Percentiles rank a stretch among this genome's conserved stretches.
Evolutionary conservation across 2,113 vertebrate species (phyloP).

Genomic region (Clarias magur): DNA sequence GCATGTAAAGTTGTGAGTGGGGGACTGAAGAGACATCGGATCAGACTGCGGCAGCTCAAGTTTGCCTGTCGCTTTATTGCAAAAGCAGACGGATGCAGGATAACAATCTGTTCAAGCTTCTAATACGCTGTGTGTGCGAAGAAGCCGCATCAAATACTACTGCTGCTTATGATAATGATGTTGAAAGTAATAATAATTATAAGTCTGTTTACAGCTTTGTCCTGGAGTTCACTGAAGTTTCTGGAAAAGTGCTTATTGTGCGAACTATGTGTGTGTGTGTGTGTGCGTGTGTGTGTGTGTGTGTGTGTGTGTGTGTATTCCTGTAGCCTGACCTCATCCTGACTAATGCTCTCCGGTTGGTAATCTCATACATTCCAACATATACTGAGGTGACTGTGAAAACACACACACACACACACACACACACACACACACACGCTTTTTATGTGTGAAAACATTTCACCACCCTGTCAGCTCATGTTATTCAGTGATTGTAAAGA

Average conservation of each 20-base stretch:
- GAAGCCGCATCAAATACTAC: neutral
- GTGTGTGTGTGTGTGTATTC: neutral
- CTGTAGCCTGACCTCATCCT: constrained; percentile 1
- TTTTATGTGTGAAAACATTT: neutral
- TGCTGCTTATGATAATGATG: neutral
- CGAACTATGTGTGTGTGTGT: neutral
- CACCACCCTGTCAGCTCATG: neutral
- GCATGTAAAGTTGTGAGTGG: neutral
- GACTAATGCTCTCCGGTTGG: neutral
- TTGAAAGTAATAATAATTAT: neutral
- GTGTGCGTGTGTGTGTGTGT: neutral
- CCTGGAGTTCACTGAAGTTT: neutral
- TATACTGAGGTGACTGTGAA: neutral
- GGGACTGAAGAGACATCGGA: neutral
- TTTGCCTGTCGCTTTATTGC: neutral
- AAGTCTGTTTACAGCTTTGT: neutral
- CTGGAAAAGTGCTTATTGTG: constrained; percentile 14
- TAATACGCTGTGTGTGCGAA: no score
- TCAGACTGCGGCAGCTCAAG: neutral
- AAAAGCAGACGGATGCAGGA: neutral
- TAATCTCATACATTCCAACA: constrained; percentile 16
- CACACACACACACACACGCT: constrained; percentile 13
- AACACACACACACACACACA: no score
- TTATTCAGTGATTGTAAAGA: neutral
- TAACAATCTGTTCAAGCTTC: neutral